phyloP scores from a whole-genome alignment of 2,888 invertebrate genomes.

The Nemurella pictetii region DNA sequence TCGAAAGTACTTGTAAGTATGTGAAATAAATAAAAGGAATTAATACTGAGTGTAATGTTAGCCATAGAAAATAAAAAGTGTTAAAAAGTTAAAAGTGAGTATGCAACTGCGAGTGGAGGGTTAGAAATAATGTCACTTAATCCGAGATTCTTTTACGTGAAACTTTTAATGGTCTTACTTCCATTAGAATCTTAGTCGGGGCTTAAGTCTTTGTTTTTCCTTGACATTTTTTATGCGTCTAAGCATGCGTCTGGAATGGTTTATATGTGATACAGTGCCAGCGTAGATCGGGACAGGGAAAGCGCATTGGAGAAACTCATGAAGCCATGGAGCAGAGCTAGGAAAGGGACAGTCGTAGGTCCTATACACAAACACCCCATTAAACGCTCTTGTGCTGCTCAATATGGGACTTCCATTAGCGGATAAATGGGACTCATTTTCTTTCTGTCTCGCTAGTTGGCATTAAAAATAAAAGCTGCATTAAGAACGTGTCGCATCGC shows the following conservation, averaged over 20 bases:
- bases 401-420: neutral
- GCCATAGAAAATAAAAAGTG: slow-evolving; percentile 19
- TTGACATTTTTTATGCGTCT: slow-evolving; percentile 1
- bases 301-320: neutral
- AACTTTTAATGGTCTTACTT: slow-evolving; percentile 39
- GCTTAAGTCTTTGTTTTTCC: neutral
- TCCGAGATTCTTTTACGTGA: slow-evolving; percentile 11
- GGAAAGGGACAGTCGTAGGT: neutral
- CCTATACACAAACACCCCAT: neutral
- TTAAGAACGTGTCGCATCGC: neutral
- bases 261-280: neutral
- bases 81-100: slow-evolving; percentile 24
- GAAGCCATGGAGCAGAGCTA: neutral
- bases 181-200: slow-evolving; percentile 33
- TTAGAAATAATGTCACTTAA: slow-evolving; percentile 29
- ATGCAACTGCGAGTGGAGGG: neutral
- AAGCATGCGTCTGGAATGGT: neutral
- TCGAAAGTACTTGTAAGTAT: neutral
- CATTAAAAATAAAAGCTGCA: neutral
- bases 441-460: neutral
- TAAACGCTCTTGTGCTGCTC: neutral
- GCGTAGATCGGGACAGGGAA: neutral
- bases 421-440: neutral
- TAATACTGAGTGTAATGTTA: neutral
- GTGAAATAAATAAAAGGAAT: slow-evolving; percentile 10